Base-by-base conservation (phyloP, 2,113 vertebrate species). In the Ciconia boyciana region DNA sequence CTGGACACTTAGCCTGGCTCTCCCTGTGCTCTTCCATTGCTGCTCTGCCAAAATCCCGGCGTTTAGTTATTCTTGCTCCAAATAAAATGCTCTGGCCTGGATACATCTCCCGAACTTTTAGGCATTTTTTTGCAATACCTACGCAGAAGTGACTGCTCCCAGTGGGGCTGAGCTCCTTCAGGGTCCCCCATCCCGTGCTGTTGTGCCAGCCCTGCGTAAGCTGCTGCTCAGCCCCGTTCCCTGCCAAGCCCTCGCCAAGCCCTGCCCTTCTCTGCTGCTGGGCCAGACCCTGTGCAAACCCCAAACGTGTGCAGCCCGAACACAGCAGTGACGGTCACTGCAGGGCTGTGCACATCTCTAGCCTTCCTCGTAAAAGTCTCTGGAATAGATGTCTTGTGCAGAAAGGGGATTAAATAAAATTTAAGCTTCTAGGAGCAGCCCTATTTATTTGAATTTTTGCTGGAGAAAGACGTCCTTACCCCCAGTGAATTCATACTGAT, bases 301-400 rank as follows among this genome's bases (percentile, higher is more conserved):
- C 76, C 39, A 66, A 58, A 49, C 1, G 0, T 6, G 16, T 26
- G 39, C 34, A 69, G 55, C 51, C 65, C n/a, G 9, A 58, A 25
- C 11, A 6, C 71, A 89, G 48, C 25, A 26, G 28, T 13, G 65
- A 46, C 46, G 1, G 0, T 65, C 52, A 5, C 60, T 8, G 2
- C 34, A 29, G 39, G 31, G 72, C 80, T 52, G 22, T 3, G 1
- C 31, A 3, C 11, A 7, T 5, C 46, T 76, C 1, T 0, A 64
- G 12, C 44, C 11, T 25, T 69, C 74, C 62, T 46, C 22, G 28
- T 36, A 26, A 22, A 41, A 46, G 18, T 10, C n/a, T 79, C 46
- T 2, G 2, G 60, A 83, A 61, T 28, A 43, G 71, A 20, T 24
- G 3, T 32, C 21, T 48, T 49, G 9, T 44, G 20, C 32, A 70